Evolutionary conservation across 2,797 vertebrate genomes (phyloP), one percentile per base, ranked within the genome.

Genomic region (Rhynchotus rufescens): DNA sequence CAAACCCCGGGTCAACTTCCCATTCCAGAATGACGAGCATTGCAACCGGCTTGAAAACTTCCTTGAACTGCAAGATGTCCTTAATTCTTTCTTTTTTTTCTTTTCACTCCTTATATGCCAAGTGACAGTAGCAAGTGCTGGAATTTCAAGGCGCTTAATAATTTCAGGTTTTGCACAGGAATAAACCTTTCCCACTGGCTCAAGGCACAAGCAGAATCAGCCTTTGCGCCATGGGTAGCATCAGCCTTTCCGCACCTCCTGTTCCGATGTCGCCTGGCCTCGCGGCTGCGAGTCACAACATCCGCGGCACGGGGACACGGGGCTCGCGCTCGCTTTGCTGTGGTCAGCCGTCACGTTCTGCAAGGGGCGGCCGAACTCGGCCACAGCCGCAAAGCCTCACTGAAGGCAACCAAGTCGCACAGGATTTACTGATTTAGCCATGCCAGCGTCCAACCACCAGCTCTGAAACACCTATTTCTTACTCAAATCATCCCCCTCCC

Each of bases 121-220:
- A 28, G 28, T 42, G 75, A 56, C 68, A 62, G 54, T 15, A 82
- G 59, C 5, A 4, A 88, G 28, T 21, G 22, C 34, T 84, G 59
- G 28, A 59, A 80, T 80, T 61, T 80, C 81, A 86, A 84, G 65
- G 54, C 66, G 28, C 34, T 68, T 49, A 30, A 19, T 65, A 54
- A 75, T 93, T 89, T 77, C 61, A 82, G 64, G 60, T 80, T 84
- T 80, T 49, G 84, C 36, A 65, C 57, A 81, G 73, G 68, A 93
- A 36, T 36, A 93, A 90, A 51, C 62, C 80, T 47, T 93, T 83
- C 71, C 8, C 15, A 22, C 69, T 20, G 2, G 38, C 45, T 80
- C 80, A 62, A 22, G 1, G 4, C 11, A 6, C 56, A 25, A 23
- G 26, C 40, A 49, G 62, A 73, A 83, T 72, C 89, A 83, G 62